Evolutionary conservation across 2,797 vertebrate genomes (phyloP), one percentile per base, ranked within the genome.

Genomic region (Euphonia xanthogaster): DNA sequence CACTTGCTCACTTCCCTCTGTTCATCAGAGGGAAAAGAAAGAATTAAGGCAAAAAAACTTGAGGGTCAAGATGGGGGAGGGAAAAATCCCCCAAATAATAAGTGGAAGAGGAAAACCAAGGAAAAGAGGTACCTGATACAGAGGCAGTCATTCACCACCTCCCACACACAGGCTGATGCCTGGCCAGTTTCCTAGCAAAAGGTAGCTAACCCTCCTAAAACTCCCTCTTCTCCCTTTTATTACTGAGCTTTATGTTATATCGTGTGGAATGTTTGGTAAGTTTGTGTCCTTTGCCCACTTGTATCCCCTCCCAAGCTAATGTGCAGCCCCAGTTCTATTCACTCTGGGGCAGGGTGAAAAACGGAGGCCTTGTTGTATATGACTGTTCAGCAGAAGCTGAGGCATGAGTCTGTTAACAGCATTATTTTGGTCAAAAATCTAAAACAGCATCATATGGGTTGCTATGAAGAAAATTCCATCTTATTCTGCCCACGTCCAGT

Each of bases 151-250:
- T 14, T 70, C 7, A 7, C 31, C 1, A 2, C 31, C 13, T 77
- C 23, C 16, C 20, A 33, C 0, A 0, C 5, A 8, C 0, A 40
- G 39, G 44, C 16, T 77, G 65, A 51, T 68, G n/a, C 33, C 35
- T 33, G 45, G 60, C 10, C 35, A 30, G 39, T 39, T 85, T 31
- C 44, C 1, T 3, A 62, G 75, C 40, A 40, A 78, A 90, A 50
- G n/a, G 33, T 28, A 35, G 25, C 25, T 74, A 58, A 45, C 16
- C 22, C 8, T 90, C 7, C 27, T 71, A 50, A 73, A 90, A 68
- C 31, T 51, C 14, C 16, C 6, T 23, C 12, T 80, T 73, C 44
- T 72, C 12, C 7, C 27, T 48, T 71, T 57, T 71, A 28, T 54
- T 78, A 31, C 53, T 71, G 35, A 78, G 19, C n/a, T 31, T 37